Evolutionary conservation across 2,113 vertebrate genomes (phyloP).

Genomic region (Octodon degus): DNA sequence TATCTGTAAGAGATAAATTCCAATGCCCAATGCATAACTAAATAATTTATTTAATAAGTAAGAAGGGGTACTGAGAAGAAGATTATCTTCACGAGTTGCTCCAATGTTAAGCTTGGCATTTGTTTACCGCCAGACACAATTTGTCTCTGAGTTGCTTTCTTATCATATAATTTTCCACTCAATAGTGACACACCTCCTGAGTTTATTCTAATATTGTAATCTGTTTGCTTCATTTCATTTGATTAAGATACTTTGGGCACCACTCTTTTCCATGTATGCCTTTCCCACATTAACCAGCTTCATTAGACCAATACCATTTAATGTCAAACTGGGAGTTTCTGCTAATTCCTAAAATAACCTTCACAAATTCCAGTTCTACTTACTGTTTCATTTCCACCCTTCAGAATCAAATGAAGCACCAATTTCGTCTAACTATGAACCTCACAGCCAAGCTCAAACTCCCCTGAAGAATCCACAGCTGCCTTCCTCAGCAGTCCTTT

Average conservation of each 20-base stretch:
- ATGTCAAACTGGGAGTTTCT: not conserved
- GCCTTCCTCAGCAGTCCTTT: not conserved
- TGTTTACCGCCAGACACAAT: not conserved
- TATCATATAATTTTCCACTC: not conserved
- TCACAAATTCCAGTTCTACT: not conserved
- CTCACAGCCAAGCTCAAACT: not conserved
- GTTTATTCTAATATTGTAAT: not conserved
- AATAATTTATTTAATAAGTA: not conserved
- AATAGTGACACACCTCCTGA: not conserved
- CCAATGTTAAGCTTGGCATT: not conserved
- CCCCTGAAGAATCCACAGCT: not conserved
- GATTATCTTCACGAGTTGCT: not conserved
- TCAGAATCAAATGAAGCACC: not conserved
- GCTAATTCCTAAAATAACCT: not conserved
- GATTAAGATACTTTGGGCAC: not conserved
- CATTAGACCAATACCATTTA: not conserved
- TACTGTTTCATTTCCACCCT: not conserved
- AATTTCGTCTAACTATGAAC: not conserved
- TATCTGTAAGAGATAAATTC: not conserved
- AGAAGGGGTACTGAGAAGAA: rapidly evolving
- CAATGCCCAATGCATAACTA: not conserved
- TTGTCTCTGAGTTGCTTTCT: not conserved
- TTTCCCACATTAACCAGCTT: not conserved
- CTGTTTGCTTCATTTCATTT: not conserved
- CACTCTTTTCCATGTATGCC: not conserved